These are phyloP conservation scores for Hippocampus barbouri DNA, from an alignment of 2,113 vertebrate genomes.

Conservation along the genomic window DNA sequence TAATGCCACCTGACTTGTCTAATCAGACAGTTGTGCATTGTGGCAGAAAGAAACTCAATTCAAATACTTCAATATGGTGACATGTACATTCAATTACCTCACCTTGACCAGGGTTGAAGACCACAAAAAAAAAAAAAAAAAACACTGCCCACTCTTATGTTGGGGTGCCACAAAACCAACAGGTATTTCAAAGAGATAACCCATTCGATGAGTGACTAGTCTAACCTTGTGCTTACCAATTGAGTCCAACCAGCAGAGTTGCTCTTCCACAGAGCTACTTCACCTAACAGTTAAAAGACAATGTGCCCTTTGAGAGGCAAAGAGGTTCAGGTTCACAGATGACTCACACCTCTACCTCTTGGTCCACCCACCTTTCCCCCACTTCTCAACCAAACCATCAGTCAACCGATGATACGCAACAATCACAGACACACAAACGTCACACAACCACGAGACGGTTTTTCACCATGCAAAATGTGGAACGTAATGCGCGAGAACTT, in stretches of 20 bases:
- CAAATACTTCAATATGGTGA: slow-evolving; percentile 13
- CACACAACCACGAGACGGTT: slow-evolving; percentile 30
- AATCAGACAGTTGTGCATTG: slow-evolving; percentile 24
- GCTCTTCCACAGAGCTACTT: slow-evolving; percentile 69
- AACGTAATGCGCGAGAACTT: not conserved
- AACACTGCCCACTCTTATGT: slow-evolving; percentile 8
- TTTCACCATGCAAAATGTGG: slow-evolving; percentile 37
- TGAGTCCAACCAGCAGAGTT: slow-evolving; percentile 63
- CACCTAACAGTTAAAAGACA: slow-evolving; percentile 62
- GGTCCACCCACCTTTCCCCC: slow-evolving; percentile 23
- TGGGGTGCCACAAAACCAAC: slow-evolving; percentile 20
- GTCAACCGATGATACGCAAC: slow-evolving; percentile 42
- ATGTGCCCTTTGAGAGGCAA: slow-evolving; percentile 60
- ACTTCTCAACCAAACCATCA: slow-evolving; percentile 34
- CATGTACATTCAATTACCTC: slow-evolving; percentile 32
- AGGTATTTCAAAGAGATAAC: slow-evolving; percentile 19
- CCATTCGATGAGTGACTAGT: slow-evolving; percentile 41
- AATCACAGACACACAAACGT: slow-evolving; percentile 39
- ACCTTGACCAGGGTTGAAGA: slow-evolving; percentile 66
- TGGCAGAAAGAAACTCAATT: slow-evolving; percentile 10
- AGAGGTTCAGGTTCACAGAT: slow-evolving; percentile 58
- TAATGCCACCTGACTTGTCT: slow-evolving; percentile 24
- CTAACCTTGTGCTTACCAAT: slow-evolving; percentile 74
- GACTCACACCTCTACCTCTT: slow-evolving; percentile 36
- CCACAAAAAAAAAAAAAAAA: slow-evolving; percentile 38